Conservation (phyloP, 2,888 invertebrate species). For the Idaea aversata region DNA sequence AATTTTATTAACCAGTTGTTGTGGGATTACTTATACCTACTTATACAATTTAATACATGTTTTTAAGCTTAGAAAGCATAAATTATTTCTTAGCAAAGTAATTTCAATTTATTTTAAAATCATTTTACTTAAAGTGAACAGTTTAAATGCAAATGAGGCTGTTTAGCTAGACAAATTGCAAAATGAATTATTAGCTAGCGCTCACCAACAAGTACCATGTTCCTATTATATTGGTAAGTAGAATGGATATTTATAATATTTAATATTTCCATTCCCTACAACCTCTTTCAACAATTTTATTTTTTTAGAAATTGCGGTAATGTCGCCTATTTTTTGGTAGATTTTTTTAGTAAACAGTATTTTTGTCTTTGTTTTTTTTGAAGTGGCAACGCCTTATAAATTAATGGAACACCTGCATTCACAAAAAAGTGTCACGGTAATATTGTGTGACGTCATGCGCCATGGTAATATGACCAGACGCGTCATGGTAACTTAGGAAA, state of each 20-base stretch:
- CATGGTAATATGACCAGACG: too few species aligned
- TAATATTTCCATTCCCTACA: too few species aligned
- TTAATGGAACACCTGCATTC: too few species aligned
- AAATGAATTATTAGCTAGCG: constrained; percentile 4
- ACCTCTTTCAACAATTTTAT: too few species aligned
- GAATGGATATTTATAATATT: neutral
- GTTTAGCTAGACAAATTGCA: constrained; percentile 9
- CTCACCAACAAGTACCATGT: neutral
- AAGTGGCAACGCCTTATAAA: too few species aligned
- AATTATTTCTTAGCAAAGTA: neutral
- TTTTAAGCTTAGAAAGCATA: neutral
- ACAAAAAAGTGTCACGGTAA: too few species aligned
- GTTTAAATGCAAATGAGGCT: constrained; percentile 7
- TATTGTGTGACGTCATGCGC: too few species aligned
- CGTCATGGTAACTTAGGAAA: too few species aligned
- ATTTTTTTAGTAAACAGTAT: too few species aligned
- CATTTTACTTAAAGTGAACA: neutral
- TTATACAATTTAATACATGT: neutral
- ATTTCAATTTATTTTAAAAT: neutral
- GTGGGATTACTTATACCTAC: neutral
- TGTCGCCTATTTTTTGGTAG: too few species aligned
- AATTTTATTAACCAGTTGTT: neutral
- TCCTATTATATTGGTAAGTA: neutral
- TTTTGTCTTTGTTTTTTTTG: too few species aligned
- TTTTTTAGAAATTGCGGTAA: too few species aligned